These are phyloP conservation scores for Zaprionus capensis DNA, from an alignment of 1,140 invertebrate species.

Conservation along the genomic window DNA sequence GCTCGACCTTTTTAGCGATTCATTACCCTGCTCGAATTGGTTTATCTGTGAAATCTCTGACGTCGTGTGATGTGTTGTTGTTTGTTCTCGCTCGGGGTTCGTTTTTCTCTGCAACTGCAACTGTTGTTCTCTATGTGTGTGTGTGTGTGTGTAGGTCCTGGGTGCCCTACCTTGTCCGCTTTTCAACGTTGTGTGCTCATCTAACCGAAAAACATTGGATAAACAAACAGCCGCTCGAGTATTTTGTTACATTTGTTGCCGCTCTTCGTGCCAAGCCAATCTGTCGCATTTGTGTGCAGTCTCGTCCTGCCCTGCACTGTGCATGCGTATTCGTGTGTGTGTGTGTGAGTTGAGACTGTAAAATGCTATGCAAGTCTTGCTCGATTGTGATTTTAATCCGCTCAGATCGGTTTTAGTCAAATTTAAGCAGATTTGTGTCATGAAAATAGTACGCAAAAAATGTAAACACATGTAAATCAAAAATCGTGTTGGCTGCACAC, in stretches of 20 bases:
- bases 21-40: constrained; percentile 84
- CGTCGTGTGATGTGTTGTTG: constrained; percentile 48
- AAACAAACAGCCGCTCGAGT: constrained; percentile 82
- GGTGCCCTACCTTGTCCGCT: constrained; percentile 61
- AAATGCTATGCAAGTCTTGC: constrained; percentile 67
- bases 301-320: constrained; percentile 8
- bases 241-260: constrained; percentile 74
- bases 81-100: constrained; percentile 37
- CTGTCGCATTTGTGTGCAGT: constrained; percentile 72
- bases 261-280: constrained; percentile 55
- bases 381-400: constrained; percentile 78
- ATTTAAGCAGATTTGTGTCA: constrained; percentile 84
- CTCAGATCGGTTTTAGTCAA: constrained; percentile 84
- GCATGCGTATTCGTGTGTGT: too few relatives aligned
- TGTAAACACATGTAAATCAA: constrained; percentile 81
- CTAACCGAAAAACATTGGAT: constrained; percentile 84
- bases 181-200: constrained; percentile 78
- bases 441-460: constrained; percentile 64
- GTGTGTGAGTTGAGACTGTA: constrained; percentile 59
- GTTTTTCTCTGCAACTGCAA: constrained; percentile 4
- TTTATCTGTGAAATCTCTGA: constrained; percentile 84
- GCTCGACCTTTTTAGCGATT: constrained; percentile 80
- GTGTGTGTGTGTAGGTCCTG: constrained; percentile 14
- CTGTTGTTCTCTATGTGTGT: background rate
- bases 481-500: constrained; percentile 58